Conservation (phyloP, 2,113 vertebrate species). For the Chunga burmeisteri region DNA sequence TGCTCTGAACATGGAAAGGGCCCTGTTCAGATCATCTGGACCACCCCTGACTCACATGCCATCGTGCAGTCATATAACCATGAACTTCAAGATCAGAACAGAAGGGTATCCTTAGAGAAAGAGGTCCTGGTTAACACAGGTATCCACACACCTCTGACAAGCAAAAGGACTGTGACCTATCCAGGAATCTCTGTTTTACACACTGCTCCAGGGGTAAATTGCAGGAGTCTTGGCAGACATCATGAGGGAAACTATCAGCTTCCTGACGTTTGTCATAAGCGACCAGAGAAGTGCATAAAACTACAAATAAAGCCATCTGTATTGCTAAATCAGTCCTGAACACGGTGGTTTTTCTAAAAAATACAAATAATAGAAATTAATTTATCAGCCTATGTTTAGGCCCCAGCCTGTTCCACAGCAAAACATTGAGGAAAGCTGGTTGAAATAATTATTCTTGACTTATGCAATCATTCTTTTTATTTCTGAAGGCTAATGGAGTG, state of each 20-base stretch:
- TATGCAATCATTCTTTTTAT: constrained; percentile 75
- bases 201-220: background rate
- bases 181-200: background rate
- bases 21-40: background rate
- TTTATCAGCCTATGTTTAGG: constrained; percentile 64
- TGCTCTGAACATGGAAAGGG: background rate
- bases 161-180: background rate
- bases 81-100: background rate
- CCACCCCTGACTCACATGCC: background rate
- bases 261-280: background rate
- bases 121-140: background rate
- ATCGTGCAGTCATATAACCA: fast-evolving
- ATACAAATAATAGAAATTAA: constrained; percentile 78
- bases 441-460: constrained; percentile 79
- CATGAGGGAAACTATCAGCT: background rate
- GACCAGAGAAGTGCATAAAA: background rate
- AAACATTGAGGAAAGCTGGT: constrained; percentile 65
- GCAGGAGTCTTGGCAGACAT: background rate
- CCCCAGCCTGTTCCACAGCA: constrained; percentile 19
- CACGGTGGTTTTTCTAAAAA: constrained; percentile 53
- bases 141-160: background rate
- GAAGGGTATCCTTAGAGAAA: background rate
- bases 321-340: constrained; percentile 34
- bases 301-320: constrained; percentile 33
- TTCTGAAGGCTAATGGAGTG: constrained; percentile 79